These are phyloP conservation scores for Sinocyclocheilus maitianheensis DNA, from an alignment of 2,113 vertebrate species.

Conservation along the genomic window DNA sequence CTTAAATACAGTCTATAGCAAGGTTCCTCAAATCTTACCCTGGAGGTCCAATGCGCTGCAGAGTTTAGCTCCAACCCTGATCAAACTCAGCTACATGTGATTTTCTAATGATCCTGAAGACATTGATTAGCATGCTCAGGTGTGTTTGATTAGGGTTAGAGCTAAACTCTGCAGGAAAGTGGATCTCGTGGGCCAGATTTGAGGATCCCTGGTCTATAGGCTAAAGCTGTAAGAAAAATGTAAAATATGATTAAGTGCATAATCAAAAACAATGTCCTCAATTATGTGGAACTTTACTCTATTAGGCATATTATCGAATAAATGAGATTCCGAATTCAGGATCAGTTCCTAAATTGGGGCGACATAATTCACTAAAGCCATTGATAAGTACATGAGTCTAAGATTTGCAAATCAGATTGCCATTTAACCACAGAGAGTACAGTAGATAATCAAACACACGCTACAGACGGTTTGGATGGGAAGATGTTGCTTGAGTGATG, in stretches of 20 bases:
- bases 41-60: too few species aligned
- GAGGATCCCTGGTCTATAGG: neutral
- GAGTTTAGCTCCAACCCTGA: too few species aligned
- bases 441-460: conserved; percentile 32
- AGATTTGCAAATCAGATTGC: conserved; percentile 27
- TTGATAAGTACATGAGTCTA: conserved; percentile 27
- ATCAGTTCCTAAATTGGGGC: neutral
- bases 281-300: too few species aligned
- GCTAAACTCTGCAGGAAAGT: too few species aligned
- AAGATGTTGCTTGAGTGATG: conserved; percentile 39
- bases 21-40: too few species aligned
- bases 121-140: too few species aligned
- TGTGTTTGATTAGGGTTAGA: too few species aligned
- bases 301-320: neutral
- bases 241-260: neutral
- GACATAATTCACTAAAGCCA: conserved; percentile 5
- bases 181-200: too few species aligned
- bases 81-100: too few species aligned
- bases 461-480: conserved; percentile 28
- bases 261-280: conserved; percentile 1
- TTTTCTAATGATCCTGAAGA: too few species aligned
- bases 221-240: neutral
- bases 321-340: neutral
- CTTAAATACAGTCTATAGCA: neutral
- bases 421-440: conserved; percentile 24